Percentiles rank a stretch among this genome's conserved stretches.
Conservation (phyloP, 2,888 invertebrate species). For the Microctonus hyperodae region DNA sequence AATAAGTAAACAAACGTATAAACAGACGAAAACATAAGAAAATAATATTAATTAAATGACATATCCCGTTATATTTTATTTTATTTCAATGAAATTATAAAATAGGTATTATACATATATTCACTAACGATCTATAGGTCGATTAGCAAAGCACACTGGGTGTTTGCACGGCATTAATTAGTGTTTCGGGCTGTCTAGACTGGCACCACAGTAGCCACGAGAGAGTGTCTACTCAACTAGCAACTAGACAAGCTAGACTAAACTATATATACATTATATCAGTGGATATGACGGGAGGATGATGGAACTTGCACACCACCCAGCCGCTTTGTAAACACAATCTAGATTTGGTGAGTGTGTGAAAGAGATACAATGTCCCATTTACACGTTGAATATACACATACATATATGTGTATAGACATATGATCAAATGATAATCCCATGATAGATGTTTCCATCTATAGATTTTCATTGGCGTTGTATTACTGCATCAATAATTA, state of each 20-base stretch:
- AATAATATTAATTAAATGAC: background rate
- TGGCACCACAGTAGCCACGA: slow-evolving; percentile 26
- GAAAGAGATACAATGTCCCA: background rate
- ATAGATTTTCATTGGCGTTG: background rate
- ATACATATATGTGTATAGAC: background rate
- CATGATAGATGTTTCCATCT: slow-evolving; percentile 27
- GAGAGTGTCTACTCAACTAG: background rate
- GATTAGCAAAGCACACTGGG: slow-evolving; percentile 27
- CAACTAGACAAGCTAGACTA: slow-evolving; percentile 11
- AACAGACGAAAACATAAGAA: background rate
- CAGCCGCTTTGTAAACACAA: slow-evolving; percentile 13
- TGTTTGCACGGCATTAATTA: slow-evolving; percentile 60
- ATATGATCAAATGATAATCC: slow-evolving; percentile 29
- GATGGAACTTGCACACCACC: background rate
- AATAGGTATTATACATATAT: background rate
- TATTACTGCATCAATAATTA: background rate
- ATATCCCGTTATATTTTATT: background rate
- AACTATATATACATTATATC: background rate
- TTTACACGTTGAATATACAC: background rate
- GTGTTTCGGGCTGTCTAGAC: slow-evolving; percentile 54
- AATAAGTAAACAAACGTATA: background rate
- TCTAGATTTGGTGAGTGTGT: background rate
- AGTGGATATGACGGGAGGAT: background rate
- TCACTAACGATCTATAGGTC: slow-evolving; percentile 10
- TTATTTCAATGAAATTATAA: background rate